phyloP scores from a whole-genome alignment of 37 sponge, comb jelly and placozoan species.

The Axinella damicornis region DNA sequence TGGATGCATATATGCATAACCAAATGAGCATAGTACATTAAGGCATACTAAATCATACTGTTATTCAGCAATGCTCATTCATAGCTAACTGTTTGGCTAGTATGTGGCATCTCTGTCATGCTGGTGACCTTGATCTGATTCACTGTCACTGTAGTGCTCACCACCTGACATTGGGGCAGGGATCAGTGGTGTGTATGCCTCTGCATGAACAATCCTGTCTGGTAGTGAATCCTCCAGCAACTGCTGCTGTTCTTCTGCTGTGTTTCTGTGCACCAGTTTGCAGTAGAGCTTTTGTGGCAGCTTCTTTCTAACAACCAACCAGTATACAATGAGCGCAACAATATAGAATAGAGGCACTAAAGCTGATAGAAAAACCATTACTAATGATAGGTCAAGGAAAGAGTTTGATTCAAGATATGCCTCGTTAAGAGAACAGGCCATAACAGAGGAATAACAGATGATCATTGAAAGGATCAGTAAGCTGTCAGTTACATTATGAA shows the following conservation, averaged over 20 bases:
- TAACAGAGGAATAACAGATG: too few species aligned
- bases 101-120: too few species aligned
- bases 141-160: too few species aligned
- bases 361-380: too few species aligned
- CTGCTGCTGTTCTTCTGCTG: background rate
- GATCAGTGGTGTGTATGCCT: background rate
- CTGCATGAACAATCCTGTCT: background rate
- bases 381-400: too few species aligned
- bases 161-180: too few species aligned
- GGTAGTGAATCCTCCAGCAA: background rate
- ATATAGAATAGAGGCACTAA: constrained; percentile 8
- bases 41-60: too few species aligned
- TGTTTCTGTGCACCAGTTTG: background rate
- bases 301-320: background rate
- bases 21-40: too few species aligned
- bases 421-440: background rate
- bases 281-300: background rate
- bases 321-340: background rate
- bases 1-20: too few species aligned
- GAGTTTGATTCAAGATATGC: background rate
- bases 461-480: background rate
- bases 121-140: too few species aligned
- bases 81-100: too few species aligned
- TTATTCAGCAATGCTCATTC: too few species aligned
- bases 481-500: background rate